A percentile compares a stretch with the other conserved stretches of the same genome.
phyloP scores from a whole-genome alignment of 2,797 vertebrate genomes.

The Enteromius viviparus region DNA sequence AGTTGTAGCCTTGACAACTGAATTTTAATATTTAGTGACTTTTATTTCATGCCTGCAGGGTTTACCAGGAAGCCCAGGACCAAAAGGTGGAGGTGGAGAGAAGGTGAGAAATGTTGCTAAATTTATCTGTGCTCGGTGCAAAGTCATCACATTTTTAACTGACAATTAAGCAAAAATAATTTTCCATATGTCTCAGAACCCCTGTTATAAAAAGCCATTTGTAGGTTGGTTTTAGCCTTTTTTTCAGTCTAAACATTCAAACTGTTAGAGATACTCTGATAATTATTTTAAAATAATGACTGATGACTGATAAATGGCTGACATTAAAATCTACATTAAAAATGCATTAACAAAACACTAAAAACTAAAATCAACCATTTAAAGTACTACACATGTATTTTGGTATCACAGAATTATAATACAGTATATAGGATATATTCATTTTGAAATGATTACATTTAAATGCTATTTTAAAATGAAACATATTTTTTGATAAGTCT shows the following conservation, averaged over 20 bases:
- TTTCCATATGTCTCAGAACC: background rate
- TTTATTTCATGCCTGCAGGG: conserved; percentile 77
- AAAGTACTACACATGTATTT: background rate
- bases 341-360: background rate
- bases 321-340: background rate
- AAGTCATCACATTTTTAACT: background rate
- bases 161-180: background rate
- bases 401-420: background rate
- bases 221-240: background rate
- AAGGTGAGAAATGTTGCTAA: conserved; percentile 80
- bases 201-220: background rate
- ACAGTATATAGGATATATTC: background rate
- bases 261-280: background rate
- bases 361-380: background rate
- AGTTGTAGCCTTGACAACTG: conserved; percentile 3
- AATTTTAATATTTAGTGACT: conserved; percentile 20
- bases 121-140: background rate
- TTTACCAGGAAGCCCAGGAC: conserved; percentile 86
- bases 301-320: background rate
- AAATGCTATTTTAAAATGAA: background rate
- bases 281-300: background rate
- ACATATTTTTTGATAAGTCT: background rate
- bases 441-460: background rate
- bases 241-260: background rate
- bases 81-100: conserved; percentile 84